Evolutionary conservation across 2,113 vertebrate genomes (phyloP).

Genomic region (Willisornis vidua): DNA sequence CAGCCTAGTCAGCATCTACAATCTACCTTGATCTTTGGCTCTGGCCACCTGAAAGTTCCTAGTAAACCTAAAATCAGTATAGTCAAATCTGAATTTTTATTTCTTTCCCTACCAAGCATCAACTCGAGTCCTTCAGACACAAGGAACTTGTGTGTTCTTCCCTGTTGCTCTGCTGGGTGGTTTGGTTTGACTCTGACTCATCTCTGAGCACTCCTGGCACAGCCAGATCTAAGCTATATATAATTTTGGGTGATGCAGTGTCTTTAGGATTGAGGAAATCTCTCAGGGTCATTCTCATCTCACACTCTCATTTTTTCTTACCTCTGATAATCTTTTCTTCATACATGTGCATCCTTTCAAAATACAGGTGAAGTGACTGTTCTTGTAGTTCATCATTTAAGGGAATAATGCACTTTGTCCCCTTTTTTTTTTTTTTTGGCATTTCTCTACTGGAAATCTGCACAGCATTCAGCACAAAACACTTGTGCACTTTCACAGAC

Average conservation of each 20-base stretch:
- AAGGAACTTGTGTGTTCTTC: background rate
- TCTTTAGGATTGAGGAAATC: background rate
- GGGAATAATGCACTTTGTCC: background rate
- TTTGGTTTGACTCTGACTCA: background rate
- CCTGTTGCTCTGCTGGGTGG: background rate
- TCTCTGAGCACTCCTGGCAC: background rate
- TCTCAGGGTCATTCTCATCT: background rate
- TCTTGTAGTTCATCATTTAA: background rate
- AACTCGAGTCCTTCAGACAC: background rate
- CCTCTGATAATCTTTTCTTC: background rate
- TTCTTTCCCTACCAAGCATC: background rate
- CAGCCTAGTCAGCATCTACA: background rate
- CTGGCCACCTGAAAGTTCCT: background rate
- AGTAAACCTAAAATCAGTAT: background rate
- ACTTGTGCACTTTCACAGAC: background rate
- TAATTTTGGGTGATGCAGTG: background rate
- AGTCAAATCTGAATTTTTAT: background rate
- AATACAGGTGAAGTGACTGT: background rate
- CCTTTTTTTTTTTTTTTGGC: background rate
- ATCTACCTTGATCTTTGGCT: background rate
- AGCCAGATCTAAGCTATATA: background rate
- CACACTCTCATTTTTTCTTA: background rate
- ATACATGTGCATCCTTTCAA: background rate
- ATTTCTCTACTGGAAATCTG: background rate
- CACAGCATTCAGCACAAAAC: background rate